phyloP scores from a whole-genome alignment of 1,140 invertebrate species.

The Armadillidium nasatum region DNA sequence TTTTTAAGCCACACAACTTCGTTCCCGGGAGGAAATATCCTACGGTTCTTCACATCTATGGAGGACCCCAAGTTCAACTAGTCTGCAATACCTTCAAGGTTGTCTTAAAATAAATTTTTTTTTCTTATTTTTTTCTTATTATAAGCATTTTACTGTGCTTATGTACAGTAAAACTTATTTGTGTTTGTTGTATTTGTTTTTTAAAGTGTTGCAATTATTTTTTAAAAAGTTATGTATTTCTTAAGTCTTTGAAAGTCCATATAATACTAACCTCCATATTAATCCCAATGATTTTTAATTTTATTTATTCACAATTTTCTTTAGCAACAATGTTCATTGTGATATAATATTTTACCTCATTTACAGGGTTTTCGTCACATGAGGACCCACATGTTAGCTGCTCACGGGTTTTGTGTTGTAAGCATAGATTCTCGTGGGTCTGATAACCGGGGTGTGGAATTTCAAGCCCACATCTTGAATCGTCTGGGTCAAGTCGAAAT shows the following conservation, averaged over 20 bases:
- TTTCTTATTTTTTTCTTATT: background rate
- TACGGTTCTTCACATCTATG: constrained; percentile 93
- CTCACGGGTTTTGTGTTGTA: constrained; percentile 94
- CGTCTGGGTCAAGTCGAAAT: constrained; percentile 88
- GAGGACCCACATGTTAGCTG: constrained; percentile 88
- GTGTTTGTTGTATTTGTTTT: no score
- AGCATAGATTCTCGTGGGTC: constrained; percentile 93
- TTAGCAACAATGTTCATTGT: no score
- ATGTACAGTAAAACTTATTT: no score
- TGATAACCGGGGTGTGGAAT: constrained; percentile 80
- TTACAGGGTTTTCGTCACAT: constrained; percentile 84
- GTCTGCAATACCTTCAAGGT: constrained; percentile 95
- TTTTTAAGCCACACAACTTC: constrained; percentile 81
- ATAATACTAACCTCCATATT: no score
- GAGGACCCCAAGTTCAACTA: constrained; percentile 93
- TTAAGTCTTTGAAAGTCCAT: no score
- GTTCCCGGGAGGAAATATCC: constrained; percentile 76
- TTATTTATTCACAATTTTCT: no score
- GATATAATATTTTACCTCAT: no score
- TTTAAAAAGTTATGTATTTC: no score
- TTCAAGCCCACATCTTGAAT: constrained; percentile 82
- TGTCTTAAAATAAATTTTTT: no score
- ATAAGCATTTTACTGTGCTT: background rate
- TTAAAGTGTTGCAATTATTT: no score
- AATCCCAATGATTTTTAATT: no score